These are phyloP conservation scores for Cephus nigrinus DNA, from an alignment of 2,888 invertebrate species.

Conservation along the genomic window DNA sequence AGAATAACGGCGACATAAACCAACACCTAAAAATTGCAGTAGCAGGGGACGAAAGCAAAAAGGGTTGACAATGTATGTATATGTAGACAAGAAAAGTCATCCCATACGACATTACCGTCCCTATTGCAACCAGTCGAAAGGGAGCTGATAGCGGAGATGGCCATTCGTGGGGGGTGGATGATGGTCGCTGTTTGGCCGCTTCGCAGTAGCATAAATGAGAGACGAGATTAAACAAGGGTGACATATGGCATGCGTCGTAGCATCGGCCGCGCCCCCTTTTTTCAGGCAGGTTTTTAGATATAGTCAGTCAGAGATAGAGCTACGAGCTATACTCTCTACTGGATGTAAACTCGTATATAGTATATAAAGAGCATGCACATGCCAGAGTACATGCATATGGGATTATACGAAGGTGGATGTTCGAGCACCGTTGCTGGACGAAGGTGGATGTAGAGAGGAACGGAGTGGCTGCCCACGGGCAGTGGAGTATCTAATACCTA, in stretches of 20 bases:
- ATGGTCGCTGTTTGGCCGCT: slow-evolving; percentile 46
- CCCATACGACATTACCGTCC: background rate
- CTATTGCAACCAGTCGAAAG: background rate
- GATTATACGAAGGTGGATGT: background rate
- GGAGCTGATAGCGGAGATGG: background rate
- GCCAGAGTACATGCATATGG: background rate
- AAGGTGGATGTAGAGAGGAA: slow-evolving; percentile 5
- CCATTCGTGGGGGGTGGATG: background rate
- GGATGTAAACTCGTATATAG: background rate
- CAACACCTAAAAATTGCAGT: background rate
- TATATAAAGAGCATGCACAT: background rate
- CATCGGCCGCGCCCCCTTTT: slow-evolving; percentile 17
- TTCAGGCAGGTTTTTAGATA: slow-evolving; percentile 20
- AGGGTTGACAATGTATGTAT: background rate
- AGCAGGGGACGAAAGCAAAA: background rate
- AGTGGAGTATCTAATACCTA: background rate
- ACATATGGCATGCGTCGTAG: slow-evolving; percentile 44
- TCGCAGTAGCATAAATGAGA: slow-evolving; percentile 60
- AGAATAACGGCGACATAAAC: background rate
- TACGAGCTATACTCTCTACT: background rate
- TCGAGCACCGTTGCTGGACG: background rate
- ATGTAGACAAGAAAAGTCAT: background rate
- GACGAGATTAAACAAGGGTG: slow-evolving; percentile 57
- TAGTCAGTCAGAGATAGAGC: slow-evolving; percentile 4
- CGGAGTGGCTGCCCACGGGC: slow-evolving; percentile 13